Evolutionary conservation across 2,888 invertebrate genomes (phyloP), one percentile per base, ranked within the genome.

Genomic region (Eristalis tenax): DNA sequence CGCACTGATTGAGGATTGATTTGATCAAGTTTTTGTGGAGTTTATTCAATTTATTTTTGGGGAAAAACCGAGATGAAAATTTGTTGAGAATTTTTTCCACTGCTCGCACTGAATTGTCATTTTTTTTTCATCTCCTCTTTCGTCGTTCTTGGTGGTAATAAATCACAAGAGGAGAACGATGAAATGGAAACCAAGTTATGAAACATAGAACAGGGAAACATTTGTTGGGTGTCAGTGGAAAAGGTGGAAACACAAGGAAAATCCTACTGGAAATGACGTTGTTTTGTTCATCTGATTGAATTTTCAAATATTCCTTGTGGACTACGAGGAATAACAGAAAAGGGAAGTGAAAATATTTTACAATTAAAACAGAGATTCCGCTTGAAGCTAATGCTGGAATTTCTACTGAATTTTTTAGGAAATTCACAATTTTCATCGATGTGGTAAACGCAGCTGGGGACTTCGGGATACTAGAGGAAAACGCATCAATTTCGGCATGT

Each of bases 91-190:
- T 73, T 87, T 87, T 82, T 85, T 81, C 63, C 78, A 87, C 83
- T 76, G 79, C 73, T 87, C 83, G 83, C 83, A 83, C 87, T 83
- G 83, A 83, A 87, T 87, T 87, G 87, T 87, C 87, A 87, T 83
- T 80, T 83, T 86, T 70, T 26, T 40, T 76, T 38, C 32, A 57
- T 79, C 76, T 69, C 83, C 78, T 75, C 83, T 85, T 79, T 79
- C 71, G 79, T 81, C 74, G 78, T 85, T 82, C 65, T 85, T 76
- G 77, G 38, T 38, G 38, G 73, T 70, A 74, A 68, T 76, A 76
- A 66, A 66, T 68, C 73, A 87, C 56, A 61, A 68, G 63, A 64
- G 75, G 8, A 83, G 71, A 75, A 76, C 71, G 83, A 80, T 68
- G 73, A 76, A 83, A 73, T 76, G 79, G 38, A 69, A 59, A 86